Base-by-base conservation (phyloP, 2,888 invertebrate genomes). In the Poecilus cupreus region DNA sequence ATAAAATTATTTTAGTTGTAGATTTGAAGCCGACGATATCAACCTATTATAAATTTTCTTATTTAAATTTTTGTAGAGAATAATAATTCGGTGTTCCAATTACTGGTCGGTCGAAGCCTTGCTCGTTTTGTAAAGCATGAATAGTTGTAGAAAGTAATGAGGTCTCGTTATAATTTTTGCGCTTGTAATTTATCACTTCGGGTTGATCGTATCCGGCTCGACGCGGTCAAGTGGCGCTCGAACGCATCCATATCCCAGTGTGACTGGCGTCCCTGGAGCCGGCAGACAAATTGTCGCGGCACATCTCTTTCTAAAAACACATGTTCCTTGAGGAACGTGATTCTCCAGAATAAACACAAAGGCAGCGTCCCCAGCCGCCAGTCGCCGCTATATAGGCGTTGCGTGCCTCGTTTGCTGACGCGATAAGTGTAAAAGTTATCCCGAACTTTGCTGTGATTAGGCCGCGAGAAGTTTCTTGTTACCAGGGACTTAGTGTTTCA, bases 381-480 rank as follows among this genome's bases (percentile, higher is more conserved):
- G 16, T 79, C 32, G 60, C 6, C 60, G 32, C 8, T 20, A 46
- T 81, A 75, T 32, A 75, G 64, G 75, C 54, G 26, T 54, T 75
- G 81, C 81, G 81, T 81, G 81, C 64, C 46, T 75, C 81, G 81
- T 81, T 80, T 81, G 75, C 74, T 75, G 75, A 81, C 57, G 81
- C 75, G 81, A 81, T 81, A 81, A 81, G 81, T 81, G 81, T 74
- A 81, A 81, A 81, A 81, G 46, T 81, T 81, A 81, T 43, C 60
- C 75, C 37, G 54, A 81, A 75, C 64, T 81, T 80, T 16, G 49
- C 75, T 64, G 75, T 64, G 81, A 80, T 80, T 80, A 80, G 80
- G 37, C 72, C 80, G 49, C 16, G 79, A 80, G 72, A 80, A 80
- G 72, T 80, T 80, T 80, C 80, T 80, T 80, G 72, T 80, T 80